Evolutionary conservation across 2,113 vertebrate genomes (phyloP).

Genomic region (Notechis scutatus): DNA sequence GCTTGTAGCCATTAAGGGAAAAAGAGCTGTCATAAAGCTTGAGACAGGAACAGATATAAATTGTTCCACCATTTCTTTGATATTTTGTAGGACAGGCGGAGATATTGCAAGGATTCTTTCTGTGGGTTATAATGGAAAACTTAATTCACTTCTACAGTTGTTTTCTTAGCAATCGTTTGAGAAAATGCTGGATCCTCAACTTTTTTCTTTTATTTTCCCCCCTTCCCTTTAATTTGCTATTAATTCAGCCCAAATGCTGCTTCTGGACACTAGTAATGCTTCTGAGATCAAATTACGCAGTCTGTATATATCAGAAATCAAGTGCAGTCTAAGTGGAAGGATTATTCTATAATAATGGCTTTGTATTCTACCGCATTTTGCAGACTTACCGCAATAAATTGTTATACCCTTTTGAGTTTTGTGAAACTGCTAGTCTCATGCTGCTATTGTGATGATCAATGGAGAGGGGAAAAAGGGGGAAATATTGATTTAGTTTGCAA

Average conservation of each 20-base stretch:
- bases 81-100: background rate
- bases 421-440: background rate
- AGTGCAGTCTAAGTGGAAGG: background rate
- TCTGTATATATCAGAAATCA: background rate
- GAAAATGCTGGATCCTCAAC: background rate
- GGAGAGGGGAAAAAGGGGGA: background rate
- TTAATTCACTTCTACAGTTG: background rate
- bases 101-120: background rate
- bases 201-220: background rate
- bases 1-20: background rate
- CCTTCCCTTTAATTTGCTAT: background rate
- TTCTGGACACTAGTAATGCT: background rate
- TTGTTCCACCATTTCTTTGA: background rate
- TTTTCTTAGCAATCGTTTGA: background rate
- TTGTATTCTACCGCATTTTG: background rate
- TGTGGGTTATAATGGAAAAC: background rate
- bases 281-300: background rate
- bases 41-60: background rate
- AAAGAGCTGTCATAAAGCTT: background rate
- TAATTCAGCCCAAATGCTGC: background rate
- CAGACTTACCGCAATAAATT: background rate
- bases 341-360: background rate
- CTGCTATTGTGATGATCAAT: constrained; percentile 13
- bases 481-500: constrained; percentile 31
- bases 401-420: constrained; percentile 7